These are phyloP conservation scores for Halcyon malimbica DNA, from an alignment of 2,113 vertebrate genomes.

Conservation along the genomic window DNA sequence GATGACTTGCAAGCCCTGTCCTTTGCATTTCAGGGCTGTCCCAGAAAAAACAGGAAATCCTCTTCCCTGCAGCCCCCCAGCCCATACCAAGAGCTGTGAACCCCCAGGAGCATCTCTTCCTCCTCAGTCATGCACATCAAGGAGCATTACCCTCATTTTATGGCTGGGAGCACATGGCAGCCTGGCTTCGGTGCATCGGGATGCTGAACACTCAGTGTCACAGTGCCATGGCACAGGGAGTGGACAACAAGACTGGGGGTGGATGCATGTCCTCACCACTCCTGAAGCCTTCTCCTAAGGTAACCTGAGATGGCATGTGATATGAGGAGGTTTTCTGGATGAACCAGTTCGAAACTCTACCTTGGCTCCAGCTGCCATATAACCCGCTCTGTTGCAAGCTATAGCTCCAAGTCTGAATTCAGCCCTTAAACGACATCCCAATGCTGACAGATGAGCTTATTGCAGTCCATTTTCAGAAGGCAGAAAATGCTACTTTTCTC, in stretches of 20 bases:
- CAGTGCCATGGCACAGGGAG: neutral
- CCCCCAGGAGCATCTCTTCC: neutral
- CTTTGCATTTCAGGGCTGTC: neutral
- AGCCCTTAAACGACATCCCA: neutral
- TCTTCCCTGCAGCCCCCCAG: neutral
- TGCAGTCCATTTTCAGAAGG: neutral
- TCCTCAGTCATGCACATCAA: neutral
- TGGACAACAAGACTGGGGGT: neutral
- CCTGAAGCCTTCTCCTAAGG: neutral
- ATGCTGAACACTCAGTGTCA: neutral
- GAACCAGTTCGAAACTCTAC: neutral
- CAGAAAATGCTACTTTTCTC: neutral
- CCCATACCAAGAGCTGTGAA: neutral
- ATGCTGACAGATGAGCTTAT: neutral
- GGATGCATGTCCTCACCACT: accelerated
- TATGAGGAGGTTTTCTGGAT: neutral
- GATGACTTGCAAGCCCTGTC: neutral
- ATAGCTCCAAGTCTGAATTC: neutral
- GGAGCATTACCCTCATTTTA: neutral
- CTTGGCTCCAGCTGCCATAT: neutral
- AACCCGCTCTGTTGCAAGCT: neutral
- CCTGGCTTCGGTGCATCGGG: neutral
- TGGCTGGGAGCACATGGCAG: neutral
- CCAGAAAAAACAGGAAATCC: neutral
- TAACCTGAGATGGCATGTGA: neutral